A percentile compares a stretch with the other conserved stretches of the same genome.
phyloP scores from a whole-genome alignment of 2,797 vertebrate species.

The Protonibea diacanthus region DNA sequence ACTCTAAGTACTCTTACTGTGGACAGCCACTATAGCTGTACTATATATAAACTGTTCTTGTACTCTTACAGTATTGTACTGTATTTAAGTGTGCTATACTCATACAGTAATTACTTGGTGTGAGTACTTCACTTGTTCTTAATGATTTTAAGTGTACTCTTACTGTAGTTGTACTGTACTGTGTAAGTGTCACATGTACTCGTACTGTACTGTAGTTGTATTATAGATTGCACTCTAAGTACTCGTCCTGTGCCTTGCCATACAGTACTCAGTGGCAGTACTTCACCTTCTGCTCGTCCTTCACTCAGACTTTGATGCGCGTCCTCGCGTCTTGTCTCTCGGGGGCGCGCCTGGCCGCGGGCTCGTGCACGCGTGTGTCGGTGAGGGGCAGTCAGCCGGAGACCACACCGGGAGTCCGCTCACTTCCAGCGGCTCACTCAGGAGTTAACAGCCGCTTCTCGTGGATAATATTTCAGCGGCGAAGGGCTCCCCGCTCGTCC shows the following conservation, averaged over 20 bases:
- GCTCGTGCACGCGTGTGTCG: constrained; percentile 40
- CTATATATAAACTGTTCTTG: too few species aligned
- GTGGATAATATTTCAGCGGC: rapidly evolving
- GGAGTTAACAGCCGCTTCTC: not conserved
- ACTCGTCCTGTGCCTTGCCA: too few species aligned
- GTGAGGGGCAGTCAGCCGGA: constrained; percentile 21
- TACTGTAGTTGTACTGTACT: not conserved
- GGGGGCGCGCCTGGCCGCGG: constrained; percentile 29
- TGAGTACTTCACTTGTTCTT: too few species aligned
- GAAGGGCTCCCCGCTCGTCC: not conserved
- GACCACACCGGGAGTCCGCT: constrained; percentile 4
- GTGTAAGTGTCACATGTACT: too few species aligned
- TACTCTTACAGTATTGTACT: too few species aligned
- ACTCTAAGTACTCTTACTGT: too few species aligned
- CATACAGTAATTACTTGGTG: too few species aligned
- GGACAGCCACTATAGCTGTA: too few species aligned
- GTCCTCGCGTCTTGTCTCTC: not conserved
- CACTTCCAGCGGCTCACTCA: constrained; percentile 15
- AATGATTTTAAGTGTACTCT: too few species aligned
- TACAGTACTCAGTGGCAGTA: too few species aligned
- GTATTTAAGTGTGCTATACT: too few species aligned
- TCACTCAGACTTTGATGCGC: constrained; percentile 23
- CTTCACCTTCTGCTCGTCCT: not conserved
- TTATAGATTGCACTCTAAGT: too few species aligned
- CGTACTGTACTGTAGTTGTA: not conserved